Conservation (phyloP, 2,888 invertebrate species). For the Lampropteryx suffumata region DNA sequence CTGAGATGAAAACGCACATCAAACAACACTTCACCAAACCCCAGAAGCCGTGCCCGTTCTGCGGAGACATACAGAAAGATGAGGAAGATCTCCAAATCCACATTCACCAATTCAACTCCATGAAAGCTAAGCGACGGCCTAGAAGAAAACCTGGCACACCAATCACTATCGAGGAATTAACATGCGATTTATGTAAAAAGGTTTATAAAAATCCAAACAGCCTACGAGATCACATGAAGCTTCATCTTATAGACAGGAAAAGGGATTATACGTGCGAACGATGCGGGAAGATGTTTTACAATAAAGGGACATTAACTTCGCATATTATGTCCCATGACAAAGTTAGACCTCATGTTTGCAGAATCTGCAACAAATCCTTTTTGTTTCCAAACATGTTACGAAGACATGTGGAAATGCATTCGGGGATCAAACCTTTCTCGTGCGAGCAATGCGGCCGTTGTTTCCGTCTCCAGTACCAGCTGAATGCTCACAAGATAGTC, state of each 20-base stretch:
- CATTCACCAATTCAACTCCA: constrained; percentile 49
- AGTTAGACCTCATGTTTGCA: constrained; percentile 65
- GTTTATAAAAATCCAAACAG: constrained; percentile 64
- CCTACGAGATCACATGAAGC: constrained; percentile 79
- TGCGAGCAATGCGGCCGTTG: constrained; percentile 73
- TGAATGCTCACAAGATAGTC: constrained; percentile 88
- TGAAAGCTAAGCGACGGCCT: constrained; percentile 55
- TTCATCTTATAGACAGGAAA: constrained; percentile 76
- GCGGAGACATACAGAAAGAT: constrained; percentile 64
- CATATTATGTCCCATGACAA: constrained; percentile 74
- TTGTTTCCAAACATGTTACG: constrained; percentile 71
- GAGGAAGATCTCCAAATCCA: constrained; percentile 58
- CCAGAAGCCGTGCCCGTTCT: constrained; percentile 54
- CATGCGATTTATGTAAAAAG: constrained; percentile 66
- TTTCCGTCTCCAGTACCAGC: constrained; percentile 86
- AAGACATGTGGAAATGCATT: constrained; percentile 73
- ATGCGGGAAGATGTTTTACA: constrained; percentile 73
- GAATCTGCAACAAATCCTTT: constrained; percentile 72
- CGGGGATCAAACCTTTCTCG: constrained; percentile 67
- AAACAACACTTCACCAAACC: constrained; percentile 53
- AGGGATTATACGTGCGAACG: constrained; percentile 71
- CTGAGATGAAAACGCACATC: constrained; percentile 45
- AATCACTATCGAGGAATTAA: constrained; percentile 65
- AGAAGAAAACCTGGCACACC: constrained; percentile 65
- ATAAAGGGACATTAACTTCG: constrained; percentile 70